Conservation (phyloP, 53 echinoderm and acorn worm genomes). For the Echinometra lucunter region DNA sequence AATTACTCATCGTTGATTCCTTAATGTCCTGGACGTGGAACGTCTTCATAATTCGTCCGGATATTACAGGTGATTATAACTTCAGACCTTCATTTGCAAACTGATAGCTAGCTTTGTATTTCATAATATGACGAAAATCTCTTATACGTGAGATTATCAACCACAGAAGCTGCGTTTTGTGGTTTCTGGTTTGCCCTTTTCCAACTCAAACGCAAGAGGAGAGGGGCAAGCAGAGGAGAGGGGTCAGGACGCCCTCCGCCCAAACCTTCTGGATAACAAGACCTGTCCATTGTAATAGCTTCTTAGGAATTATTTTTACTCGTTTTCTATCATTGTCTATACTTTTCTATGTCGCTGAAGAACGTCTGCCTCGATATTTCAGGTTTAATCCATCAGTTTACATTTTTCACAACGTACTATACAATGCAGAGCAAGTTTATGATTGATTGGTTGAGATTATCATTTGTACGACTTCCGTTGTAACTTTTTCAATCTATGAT, state of each 20-base stretch:
- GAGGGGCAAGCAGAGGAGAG: not conserved
- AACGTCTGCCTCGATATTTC: not conserved
- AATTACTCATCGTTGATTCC: slow-evolving; percentile 14
- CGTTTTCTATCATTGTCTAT: not conserved
- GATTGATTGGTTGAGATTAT: not conserved
- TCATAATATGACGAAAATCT: not conserved
- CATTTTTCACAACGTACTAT: too few species aligned
- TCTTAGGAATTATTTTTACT: not conserved
- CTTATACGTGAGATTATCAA: not conserved
- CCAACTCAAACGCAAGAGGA: too few species aligned
- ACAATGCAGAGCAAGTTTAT: not conserved
- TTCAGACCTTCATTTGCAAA: not conserved
- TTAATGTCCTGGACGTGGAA: not conserved
- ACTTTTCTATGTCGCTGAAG: not conserved
- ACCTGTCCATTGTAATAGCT: not conserved
- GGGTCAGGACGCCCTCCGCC: not conserved
- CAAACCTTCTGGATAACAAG: not conserved
- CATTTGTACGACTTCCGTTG: not conserved
- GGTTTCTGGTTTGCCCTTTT: not conserved
- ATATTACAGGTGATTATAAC: not conserved
- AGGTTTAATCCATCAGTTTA: not conserved
- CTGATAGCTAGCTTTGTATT: not conserved
- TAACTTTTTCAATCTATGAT: not conserved
- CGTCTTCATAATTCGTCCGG: not conserved
- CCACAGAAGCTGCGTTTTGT: not conserved